Conservation (phyloP, 2,797 vertebrate genomes). For the Ataeniobius toweri region DNA sequence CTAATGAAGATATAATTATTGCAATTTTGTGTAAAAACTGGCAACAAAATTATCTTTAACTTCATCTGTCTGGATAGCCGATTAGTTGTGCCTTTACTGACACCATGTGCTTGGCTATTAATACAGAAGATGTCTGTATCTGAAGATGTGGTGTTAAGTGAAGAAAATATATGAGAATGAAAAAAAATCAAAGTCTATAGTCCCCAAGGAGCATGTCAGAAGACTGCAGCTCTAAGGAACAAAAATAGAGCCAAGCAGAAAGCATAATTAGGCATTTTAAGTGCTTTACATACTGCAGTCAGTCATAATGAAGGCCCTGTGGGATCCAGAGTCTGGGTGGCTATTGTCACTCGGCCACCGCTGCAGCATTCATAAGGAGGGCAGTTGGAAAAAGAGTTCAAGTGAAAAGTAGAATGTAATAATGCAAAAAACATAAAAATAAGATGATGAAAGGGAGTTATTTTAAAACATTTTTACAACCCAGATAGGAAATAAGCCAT, state of each 20-base stretch:
- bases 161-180: conserved; percentile 57
- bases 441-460: conserved; percentile 23
- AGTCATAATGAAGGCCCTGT: conserved; percentile 73
- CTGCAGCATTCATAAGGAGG: conserved; percentile 52
- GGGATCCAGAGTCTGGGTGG: conserved; percentile 60
- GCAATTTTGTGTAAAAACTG: conserved; percentile 46
- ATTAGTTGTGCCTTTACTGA: conserved; percentile 31
- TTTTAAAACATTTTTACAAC: conserved; percentile 50
- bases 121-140: conserved; percentile 60
- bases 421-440: conserved; percentile 35
- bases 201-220: conserved; percentile 76
- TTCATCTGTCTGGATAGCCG: conserved; percentile 34
- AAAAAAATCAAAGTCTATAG: conserved; percentile 43
- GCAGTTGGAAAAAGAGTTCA: conserved; percentile 45
- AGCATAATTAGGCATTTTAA: conserved; percentile 81
- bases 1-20: conserved; percentile 21
- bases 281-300: conserved; percentile 79
- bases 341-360: conserved; percentile 69
- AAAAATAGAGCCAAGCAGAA: conserved; percentile 76
- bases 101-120: conserved; percentile 34
- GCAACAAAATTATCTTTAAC: conserved; percentile 29
- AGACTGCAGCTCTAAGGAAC: conserved; percentile 75
- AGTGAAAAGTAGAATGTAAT: conserved; percentile 28
- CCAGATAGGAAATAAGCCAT: conserved; percentile 10
- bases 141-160: conserved; percentile 60